These are phyloP conservation scores for Alcedo atthis DNA, from an alignment of 2,797 vertebrate species.

Conservation along the genomic window DNA sequence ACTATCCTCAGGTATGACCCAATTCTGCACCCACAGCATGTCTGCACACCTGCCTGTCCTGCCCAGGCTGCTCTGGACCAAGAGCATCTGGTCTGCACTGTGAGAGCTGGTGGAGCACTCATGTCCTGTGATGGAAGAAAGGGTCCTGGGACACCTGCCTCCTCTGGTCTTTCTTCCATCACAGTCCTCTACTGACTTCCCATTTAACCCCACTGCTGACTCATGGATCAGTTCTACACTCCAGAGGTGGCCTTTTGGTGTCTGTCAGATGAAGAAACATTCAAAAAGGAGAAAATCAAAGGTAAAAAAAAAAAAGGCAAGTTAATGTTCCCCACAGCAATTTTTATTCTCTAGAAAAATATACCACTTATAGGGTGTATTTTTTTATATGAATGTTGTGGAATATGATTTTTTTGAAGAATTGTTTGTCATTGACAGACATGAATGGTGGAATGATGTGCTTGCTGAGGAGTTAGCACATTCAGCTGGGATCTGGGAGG, in stretches of 20 bases:
- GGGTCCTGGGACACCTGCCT: neutral
- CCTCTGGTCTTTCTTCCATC: neutral
- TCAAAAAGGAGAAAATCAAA: neutral
- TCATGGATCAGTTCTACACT: neutral
- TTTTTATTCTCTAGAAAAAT: neutral
- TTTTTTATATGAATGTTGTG: neutral
- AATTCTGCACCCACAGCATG: neutral
- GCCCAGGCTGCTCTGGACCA: neutral
- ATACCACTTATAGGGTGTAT: neutral
- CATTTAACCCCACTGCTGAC: neutral
- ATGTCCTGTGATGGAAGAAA: neutral
- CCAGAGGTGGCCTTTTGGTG: neutral
- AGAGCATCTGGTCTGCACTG: neutral
- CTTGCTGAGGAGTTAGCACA: rapidly evolving
- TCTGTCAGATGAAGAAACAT: neutral
- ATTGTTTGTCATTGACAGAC: neutral
- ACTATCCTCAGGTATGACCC: neutral
- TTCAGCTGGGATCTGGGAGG: neutral
- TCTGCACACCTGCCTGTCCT: neutral
- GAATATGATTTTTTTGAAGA: neutral
- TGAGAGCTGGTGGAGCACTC: neutral
- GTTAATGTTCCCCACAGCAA: neutral
- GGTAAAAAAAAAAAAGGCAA: neutral
- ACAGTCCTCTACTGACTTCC: neutral
- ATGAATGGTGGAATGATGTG: neutral